phyloP scores from a whole-genome alignment of 1,140 invertebrate species.

The Platorchestia sp. region DNA sequence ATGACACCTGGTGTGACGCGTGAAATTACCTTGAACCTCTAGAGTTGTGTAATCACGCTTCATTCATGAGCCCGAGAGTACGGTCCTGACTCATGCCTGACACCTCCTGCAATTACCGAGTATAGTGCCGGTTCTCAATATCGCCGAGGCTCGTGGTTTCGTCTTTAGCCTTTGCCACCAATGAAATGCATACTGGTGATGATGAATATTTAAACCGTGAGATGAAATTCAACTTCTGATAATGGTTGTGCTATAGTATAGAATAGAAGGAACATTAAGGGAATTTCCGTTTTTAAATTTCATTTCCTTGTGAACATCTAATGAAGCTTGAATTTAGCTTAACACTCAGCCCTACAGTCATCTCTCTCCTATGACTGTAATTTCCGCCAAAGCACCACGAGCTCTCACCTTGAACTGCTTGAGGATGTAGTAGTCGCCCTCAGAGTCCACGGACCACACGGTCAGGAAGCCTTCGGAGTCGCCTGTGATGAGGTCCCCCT shows the following conservation, averaged over 20 bases:
- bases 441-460: conserved; percentile 89
- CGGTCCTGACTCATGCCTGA: not conserved
- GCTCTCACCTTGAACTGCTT: conserved; percentile 83
- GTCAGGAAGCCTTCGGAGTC: conserved; percentile 95
- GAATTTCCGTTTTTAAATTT: not conserved
- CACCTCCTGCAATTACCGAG: not conserved
- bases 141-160: not conserved
- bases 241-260: no score
- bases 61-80: not conserved
- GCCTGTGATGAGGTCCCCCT: conserved; percentile 93
- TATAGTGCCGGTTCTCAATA: not conserved
- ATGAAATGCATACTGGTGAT: no score
- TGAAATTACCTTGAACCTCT: not conserved
- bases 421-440: conserved; percentile 87
- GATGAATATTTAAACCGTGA: no score
- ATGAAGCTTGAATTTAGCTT: no score
- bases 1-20: not conserved
- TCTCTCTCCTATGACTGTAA: not conserved
- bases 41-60: not conserved
- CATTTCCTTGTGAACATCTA: no score
- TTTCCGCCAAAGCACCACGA: not conserved
- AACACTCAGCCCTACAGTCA: not conserved
- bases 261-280: not conserved
- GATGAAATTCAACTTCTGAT: no score
- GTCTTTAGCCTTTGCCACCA: not conserved